A percentile compares a stretch with the other conserved stretches of the same genome.
phyloP scores from a whole-genome alignment of 2,797 vertebrate genomes.

The Rhinophrynus dorsalis region DNA sequence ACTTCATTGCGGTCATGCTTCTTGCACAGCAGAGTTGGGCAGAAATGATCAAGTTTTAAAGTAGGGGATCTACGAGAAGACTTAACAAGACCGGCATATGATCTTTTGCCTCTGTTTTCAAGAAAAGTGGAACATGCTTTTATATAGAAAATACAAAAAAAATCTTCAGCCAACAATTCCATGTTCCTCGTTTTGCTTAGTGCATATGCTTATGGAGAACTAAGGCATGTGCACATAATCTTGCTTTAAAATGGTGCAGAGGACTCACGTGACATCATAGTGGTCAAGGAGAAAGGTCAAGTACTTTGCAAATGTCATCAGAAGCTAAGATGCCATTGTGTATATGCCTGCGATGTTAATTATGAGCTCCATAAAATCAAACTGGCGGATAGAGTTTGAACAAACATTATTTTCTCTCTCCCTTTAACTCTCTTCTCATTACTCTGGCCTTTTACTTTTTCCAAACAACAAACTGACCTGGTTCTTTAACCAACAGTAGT shows the following conservation, averaged over 20 bases:
- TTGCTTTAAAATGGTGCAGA: not conserved
- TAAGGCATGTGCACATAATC: constrained; percentile 13
- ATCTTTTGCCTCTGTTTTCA: not conserved
- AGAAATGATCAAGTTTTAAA: too few relatives aligned
- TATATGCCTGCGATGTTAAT: not conserved
- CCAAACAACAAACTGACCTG: too few relatives aligned
- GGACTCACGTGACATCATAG: not conserved
- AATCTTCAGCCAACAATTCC: not conserved
- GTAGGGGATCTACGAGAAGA: not conserved
- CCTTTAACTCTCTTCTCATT: too few relatives aligned
- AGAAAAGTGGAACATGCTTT: too few relatives aligned
- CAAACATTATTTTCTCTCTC: not conserved
- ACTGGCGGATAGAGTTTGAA: not conserved
- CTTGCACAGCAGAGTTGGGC: too few relatives aligned
- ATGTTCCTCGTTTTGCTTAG: constrained; percentile 11
- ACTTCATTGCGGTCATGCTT: too few relatives aligned
- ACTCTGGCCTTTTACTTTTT: not conserved
- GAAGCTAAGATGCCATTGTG: not conserved
- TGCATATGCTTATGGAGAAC: constrained; percentile 1
- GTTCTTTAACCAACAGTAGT: too few relatives aligned
- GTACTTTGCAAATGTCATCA: constrained; percentile 16
- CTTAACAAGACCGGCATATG: not conserved
- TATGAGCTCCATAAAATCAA: not conserved
- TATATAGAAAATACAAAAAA: too few relatives aligned
- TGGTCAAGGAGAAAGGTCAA: constrained; percentile 35